A percentile compares a stretch with the other conserved stretches of the same genome.
phyloP scores from a whole-genome alignment of 2,888 invertebrate species.

The Perizoma flavofasciatum region DNA sequence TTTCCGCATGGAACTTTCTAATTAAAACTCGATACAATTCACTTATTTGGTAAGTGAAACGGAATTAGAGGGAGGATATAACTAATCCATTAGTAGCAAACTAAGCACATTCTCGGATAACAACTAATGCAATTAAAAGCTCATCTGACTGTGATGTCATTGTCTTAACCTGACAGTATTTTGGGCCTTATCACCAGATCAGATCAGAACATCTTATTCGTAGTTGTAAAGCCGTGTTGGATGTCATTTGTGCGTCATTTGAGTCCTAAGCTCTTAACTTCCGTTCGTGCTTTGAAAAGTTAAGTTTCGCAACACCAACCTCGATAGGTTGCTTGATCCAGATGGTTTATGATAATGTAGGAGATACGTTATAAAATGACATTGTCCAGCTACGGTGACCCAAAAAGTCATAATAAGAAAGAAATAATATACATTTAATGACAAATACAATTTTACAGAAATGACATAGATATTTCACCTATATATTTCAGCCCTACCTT shows the following conservation, averaged over 20 bases:
- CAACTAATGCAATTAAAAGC: slow-evolving; percentile 68
- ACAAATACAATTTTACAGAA: too few relatives aligned
- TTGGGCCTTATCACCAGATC: not conserved
- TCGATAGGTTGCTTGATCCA: too few relatives aligned
- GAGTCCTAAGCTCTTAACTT: slow-evolving; percentile 26
- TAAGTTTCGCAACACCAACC: not conserved
- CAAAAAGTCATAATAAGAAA: too few relatives aligned
- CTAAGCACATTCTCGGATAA: slow-evolving; percentile 67
- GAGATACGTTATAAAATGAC: too few relatives aligned
- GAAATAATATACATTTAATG: too few relatives aligned
- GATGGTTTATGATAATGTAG: too few relatives aligned
- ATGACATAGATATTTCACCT: too few relatives aligned
- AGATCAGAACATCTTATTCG: not conserved
- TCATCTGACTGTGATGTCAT: slow-evolving; percentile 51
- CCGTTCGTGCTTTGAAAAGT: slow-evolving; percentile 10
- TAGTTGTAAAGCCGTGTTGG: not conserved
- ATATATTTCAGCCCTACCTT: too few relatives aligned
- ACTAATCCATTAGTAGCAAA: slow-evolving; percentile 48
- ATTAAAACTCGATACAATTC: slow-evolving; percentile 29
- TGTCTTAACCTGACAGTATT: slow-evolving; percentile 9
- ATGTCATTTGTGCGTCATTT: not conserved
- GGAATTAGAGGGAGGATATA: slow-evolving; percentile 22
- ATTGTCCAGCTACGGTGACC: too few relatives aligned
- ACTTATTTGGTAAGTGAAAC: slow-evolving; percentile 27
- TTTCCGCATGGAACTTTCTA: slow-evolving; percentile 9